These are phyloP conservation scores for Pseudonaja textilis DNA, from an alignment of 2,113 vertebrate species.

Conservation along the genomic window DNA sequence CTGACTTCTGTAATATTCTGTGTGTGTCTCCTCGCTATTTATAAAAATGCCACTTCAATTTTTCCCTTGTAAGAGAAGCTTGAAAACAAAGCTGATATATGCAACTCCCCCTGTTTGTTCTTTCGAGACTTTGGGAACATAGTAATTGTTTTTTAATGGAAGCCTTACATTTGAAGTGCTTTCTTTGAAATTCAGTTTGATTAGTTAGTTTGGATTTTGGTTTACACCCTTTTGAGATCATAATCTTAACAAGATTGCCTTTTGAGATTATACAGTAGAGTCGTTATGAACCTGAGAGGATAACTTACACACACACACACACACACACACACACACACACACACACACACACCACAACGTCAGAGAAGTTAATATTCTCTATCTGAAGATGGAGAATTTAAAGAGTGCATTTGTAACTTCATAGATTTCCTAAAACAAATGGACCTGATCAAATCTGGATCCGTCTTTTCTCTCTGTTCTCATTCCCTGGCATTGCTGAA, in stretches of 20 bases:
- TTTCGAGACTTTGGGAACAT: not conserved
- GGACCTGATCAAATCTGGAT: not conserved
- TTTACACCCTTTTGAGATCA: constrained; percentile 40
- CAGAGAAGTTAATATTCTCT: constrained; percentile 23
- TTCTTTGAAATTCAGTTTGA: constrained; percentile 33
- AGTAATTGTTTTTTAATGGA: constrained; percentile 46
- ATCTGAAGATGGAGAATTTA: constrained; percentile 16
- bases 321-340: not conserved
- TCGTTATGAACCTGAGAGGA: constrained; percentile 28
- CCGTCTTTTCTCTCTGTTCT: constrained; percentile 26
- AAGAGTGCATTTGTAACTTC: not conserved
- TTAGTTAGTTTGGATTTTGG: constrained; percentile 32
- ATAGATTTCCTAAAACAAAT: not conserved
- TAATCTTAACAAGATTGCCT: not conserved
- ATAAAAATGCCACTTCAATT: not conserved
- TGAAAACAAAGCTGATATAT: constrained; percentile 15
- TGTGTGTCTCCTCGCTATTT: not conserved
- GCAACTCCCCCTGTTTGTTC: constrained; percentile 28
- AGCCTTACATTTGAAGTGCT: constrained; percentile 31
- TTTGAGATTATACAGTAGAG: constrained; percentile 33
- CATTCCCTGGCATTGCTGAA: accelerated
- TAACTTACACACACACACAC: constrained; percentile 4
- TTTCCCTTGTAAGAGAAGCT: not conserved
- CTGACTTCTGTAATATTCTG: not conserved
- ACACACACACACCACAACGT: constrained; percentile 8